Evolutionary conservation across 2,797 vertebrate genomes (phyloP).

Genomic region (Tapirus indicus): DNA sequence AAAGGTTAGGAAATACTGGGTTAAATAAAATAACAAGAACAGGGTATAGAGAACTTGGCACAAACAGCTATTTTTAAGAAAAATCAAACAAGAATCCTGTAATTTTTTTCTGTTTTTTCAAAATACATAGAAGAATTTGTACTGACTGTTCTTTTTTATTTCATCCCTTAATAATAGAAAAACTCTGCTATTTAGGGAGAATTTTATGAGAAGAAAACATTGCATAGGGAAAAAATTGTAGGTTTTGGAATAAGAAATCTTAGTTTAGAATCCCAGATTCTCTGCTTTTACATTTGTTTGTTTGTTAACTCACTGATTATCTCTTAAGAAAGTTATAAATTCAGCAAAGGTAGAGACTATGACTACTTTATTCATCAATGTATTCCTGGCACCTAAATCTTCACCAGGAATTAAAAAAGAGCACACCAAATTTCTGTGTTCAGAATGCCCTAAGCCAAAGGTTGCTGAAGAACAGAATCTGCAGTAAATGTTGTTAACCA

Average conservation of each 20-base stretch:
- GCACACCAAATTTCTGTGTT: background rate
- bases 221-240: background rate
- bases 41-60: background rate
- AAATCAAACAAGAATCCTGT: background rate
- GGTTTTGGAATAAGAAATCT: conserved; percentile 11
- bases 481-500: background rate
- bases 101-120: background rate
- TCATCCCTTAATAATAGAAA: background rate
- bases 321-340: background rate
- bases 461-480: background rate
- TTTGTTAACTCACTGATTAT: background rate
- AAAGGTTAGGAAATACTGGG: background rate
- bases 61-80: background rate
- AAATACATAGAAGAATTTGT: conserved; percentile 13
- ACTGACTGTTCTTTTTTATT: background rate
- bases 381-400: background rate
- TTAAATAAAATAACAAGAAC: background rate
- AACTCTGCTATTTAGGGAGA: background rate
- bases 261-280: background rate
- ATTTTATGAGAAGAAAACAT: conserved; percentile 27
- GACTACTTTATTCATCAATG: background rate
- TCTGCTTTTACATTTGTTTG: conserved; percentile 3
- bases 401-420: background rate
- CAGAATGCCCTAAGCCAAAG: background rate
- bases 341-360: background rate